Evolutionary conservation across 2,797 vertebrate genomes (phyloP).

Genomic region (Lutjanus campechanus): DNA sequence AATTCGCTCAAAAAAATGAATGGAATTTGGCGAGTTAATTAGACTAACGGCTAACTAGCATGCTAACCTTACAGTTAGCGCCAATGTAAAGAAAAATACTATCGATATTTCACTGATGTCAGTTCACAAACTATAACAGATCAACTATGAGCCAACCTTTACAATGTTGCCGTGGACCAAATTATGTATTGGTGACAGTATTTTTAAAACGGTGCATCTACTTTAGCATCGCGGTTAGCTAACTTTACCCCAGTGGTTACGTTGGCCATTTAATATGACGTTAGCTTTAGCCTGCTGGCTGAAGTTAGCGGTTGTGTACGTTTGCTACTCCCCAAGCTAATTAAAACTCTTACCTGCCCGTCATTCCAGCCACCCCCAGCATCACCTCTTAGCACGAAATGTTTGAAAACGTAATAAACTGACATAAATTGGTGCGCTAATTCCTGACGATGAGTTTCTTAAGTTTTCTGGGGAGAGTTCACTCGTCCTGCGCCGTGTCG

Average conservation of each 20-base stretch:
- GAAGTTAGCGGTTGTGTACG: conserved; percentile 2
- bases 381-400: conserved; percentile 67
- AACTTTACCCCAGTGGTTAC: background rate
- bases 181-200: background rate
- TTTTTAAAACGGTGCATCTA: rapidly evolving
- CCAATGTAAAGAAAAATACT: too few relatives aligned
- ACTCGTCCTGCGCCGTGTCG: background rate
- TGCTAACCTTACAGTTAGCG: conserved; percentile 17
- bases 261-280: conserved; percentile 6
- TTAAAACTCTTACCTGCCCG: conserved; percentile 81
- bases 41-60: conserved; percentile 27
- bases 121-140: background rate
- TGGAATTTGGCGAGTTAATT: background rate
- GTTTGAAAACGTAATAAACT: background rate
- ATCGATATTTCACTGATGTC: too few relatives aligned
- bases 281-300: conserved; percentile 54
- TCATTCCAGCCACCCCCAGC: conserved; percentile 85
- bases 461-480: background rate
- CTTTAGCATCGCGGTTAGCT: background rate
- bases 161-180: rapidly evolving
- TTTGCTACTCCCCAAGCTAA: background rate
- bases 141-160: background rate
- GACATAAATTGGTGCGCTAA: background rate
- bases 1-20: background rate
- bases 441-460: background rate